These are phyloP conservation scores for Palythoa grandis DNA, from an alignment of 92 coral and sea anemone genomes.

Conservation along the genomic window DNA sequence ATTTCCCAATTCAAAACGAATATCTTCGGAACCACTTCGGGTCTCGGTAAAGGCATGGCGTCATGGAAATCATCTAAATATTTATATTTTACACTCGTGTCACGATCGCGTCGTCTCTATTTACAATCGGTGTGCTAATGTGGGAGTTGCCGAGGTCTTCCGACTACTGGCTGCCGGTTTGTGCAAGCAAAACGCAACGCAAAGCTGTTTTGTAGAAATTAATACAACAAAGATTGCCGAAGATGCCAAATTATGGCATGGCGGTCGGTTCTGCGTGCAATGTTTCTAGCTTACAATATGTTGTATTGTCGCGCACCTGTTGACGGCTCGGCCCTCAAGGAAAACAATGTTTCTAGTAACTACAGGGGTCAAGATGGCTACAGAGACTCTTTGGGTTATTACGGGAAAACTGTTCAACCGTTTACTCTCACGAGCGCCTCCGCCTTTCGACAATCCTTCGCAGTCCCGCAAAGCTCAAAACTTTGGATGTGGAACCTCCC, in stretches of 20 bases:
- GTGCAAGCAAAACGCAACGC: conserved; percentile 1
- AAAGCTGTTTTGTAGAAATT: neutral
- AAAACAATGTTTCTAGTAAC: conserved; percentile 27
- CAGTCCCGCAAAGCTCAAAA: neutral
- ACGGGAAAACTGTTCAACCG: neutral
- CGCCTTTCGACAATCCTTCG: neutral
- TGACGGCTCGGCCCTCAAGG: neutral
- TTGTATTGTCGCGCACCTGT: conserved; percentile 14
- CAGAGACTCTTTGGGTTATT: neutral
- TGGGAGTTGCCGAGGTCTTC: neutral
- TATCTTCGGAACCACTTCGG: conserved; percentile 37
- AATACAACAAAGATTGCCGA: conserved; percentile 14
- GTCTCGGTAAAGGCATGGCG: conserved; percentile 21
- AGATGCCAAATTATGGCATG: conserved; percentile 45
- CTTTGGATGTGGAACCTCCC: neutral
- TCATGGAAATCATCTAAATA: conserved; percentile 30
- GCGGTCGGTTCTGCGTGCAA: conserved; percentile 26
- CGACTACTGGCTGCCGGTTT: neutral
- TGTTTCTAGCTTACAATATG: conserved; percentile 3
- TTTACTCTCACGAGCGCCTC: neutral
- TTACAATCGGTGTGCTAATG: conserved; percentile 25
- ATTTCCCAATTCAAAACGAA: neutral
- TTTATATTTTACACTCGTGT: conserved; percentile 24
- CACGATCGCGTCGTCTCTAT: conserved; percentile 33
- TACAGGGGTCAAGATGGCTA: conserved; percentile 19